Percentiles rank a stretch among this genome's conserved stretches.
These are phyloP conservation scores for Drosophila carrolli DNA, from an alignment of 1,140 invertebrate genomes.

Conservation along the genomic window DNA sequence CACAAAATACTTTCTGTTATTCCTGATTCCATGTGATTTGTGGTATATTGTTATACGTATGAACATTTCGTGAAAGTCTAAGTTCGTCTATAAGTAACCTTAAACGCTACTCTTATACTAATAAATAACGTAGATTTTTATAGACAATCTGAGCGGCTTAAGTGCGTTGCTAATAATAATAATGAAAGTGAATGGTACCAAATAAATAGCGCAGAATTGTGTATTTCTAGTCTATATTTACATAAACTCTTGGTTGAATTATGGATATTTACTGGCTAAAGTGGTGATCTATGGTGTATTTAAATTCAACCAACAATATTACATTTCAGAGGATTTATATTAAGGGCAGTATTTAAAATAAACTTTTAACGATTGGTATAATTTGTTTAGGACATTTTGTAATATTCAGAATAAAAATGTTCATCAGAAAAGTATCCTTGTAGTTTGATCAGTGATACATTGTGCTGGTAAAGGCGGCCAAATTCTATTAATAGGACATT, in stretches of 20 bases:
- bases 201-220: constrained; percentile 15
- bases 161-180: constrained; percentile 9
- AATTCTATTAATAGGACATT: constrained; percentile 10
- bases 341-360: too few species aligned
- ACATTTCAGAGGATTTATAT: too few species aligned
- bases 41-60: constrained; percentile 56
- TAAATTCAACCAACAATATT: too few species aligned
- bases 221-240: constrained; percentile 6
- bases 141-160: constrained; percentile 17
- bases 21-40: constrained; percentile 61
- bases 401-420: too few species aligned
- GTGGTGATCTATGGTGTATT: background rate
- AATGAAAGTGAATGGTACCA: constrained; percentile 11
- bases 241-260: background rate
- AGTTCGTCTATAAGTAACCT: constrained; percentile 48
- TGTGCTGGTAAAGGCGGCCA: background rate
- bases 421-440: background rate
- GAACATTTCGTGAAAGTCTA: constrained; percentile 44
- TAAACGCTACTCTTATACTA: constrained; percentile 40
- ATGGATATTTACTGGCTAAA: background rate
- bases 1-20: constrained; percentile 53
- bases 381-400: too few species aligned
- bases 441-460: background rate
- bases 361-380: too few species aligned
- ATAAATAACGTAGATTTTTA: constrained; percentile 48